These are phyloP conservation scores for Egretta garzetta DNA, from an alignment of 2,113 vertebrate genomes.

Conservation along the genomic window DNA sequence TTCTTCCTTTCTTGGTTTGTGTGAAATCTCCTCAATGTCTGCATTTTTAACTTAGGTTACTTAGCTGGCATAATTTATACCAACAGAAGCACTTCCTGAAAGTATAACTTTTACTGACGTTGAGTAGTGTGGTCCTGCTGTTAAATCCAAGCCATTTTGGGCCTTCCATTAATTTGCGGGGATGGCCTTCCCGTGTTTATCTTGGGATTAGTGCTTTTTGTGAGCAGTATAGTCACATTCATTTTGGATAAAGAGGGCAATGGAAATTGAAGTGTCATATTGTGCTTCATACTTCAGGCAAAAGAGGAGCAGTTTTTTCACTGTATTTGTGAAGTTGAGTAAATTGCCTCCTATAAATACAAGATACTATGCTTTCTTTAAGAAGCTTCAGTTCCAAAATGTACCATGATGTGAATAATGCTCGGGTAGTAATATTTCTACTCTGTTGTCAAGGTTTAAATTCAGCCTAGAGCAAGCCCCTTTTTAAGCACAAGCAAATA, in stretches of 20 bases:
- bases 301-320: background rate
- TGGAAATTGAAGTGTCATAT: background rate
- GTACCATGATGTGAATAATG: background rate
- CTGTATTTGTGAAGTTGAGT: background rate
- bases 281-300: background rate
- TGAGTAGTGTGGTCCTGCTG: background rate
- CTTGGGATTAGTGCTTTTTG: background rate
- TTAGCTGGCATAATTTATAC: background rate
- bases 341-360: background rate
- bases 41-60: background rate
- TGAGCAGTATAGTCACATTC: background rate
- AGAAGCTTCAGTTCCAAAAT: background rate
- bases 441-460: background rate
- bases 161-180: background rate
- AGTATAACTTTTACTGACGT: background rate
- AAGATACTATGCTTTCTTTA: background rate
- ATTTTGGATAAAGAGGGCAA: background rate
- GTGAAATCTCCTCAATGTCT: background rate
- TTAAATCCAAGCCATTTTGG: background rate
- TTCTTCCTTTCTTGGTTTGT: background rate
- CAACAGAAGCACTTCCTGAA: background rate
- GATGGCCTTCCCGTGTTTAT: background rate
- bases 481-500: background rate
- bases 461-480: background rate
- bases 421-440: background rate